Evolutionary conservation across 1,140 invertebrate genomes (phyloP).

Genomic region (Leptopilina boulardi): DNA sequence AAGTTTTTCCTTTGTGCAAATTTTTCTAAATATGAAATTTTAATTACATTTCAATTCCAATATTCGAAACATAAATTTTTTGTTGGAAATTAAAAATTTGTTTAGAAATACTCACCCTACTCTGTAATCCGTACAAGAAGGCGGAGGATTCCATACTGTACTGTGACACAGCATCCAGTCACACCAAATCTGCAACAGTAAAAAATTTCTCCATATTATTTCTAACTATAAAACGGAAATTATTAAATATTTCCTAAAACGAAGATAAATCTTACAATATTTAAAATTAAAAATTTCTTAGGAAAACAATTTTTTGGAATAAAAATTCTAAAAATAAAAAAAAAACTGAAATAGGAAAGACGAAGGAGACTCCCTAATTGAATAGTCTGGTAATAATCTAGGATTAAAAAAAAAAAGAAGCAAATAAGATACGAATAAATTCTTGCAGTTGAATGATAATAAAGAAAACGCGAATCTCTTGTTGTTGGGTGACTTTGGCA

Average conservation of each 20-base stretch:
- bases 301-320: too few species aligned
- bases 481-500: neutral
- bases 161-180: conserved; percentile 94
- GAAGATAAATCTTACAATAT: too few species aligned
- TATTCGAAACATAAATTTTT: too few species aligned
- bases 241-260: neutral
- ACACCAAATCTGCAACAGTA: conserved; percentile 84
- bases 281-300: too few species aligned
- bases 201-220: neutral
- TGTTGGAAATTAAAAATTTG: too few species aligned
- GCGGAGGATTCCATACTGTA: conserved; percentile 90
- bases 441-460: neutral
- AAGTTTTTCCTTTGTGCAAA: too few species aligned
- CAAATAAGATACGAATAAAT: neutral
- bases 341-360: neutral
- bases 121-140: conserved; percentile 86
- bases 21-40: too few species aligned
- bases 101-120: conserved; percentile 86
- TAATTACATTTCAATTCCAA: too few species aligned
- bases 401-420: conserved; percentile 9
- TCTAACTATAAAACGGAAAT: neutral
- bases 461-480: neutral
- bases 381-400: too few species aligned
- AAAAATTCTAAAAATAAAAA: too few species aligned
- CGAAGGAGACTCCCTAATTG: too few species aligned